Evolutionary conservation across 2,113 vertebrate genomes (phyloP), one percentile per base, ranked within the genome.

Genomic region (Apus apus): DNA sequence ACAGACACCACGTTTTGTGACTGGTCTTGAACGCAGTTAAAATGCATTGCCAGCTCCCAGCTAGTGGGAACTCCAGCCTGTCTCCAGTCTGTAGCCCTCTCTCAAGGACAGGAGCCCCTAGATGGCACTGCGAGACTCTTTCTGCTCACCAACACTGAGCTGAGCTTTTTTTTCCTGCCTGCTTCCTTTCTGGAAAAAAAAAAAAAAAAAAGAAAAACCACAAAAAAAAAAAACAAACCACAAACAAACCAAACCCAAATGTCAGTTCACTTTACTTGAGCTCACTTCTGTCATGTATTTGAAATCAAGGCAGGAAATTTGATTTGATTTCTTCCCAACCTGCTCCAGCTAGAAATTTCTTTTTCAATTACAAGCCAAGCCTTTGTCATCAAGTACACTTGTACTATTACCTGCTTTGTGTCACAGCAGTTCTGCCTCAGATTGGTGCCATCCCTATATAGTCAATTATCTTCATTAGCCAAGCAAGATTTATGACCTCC

Each of bases 81-180:
- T n/a, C n/a, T n/a, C n/a, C n/a, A n/a, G 1, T 2, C 7, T 0
- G 11, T 9, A 64, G 7, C n/a, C 51, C 45, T 64, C 26, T 48
- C 32, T 25, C 38, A 57, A 70, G 62, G 36, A 30, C 8, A 5
- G 34, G 11, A 67, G 13, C 40, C 92, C 48, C 80, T 95, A 95
- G 74, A 72, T 84, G 94, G 89, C 92, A 89, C 73, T 70, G 36
- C 9, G 4, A 80, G 71, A 73, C 58, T 81, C 64, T 23, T 85
- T 92, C 32, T 48, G 11, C 19, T 38, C 5, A 1, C 30, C 46
- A 45, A 30, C 25, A 7, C 16, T 7, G 43, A 46, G 8, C 23
- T 9, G 14, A n/a, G 15, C 26, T 11, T 40, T 34, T n/a, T 78
- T 32, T 75, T 50, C 15, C n/a, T 58, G 48, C 11, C 8, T 25